Conservation (phyloP, 1,140 invertebrate species). For the Schlechtendalia chinensis region DNA sequence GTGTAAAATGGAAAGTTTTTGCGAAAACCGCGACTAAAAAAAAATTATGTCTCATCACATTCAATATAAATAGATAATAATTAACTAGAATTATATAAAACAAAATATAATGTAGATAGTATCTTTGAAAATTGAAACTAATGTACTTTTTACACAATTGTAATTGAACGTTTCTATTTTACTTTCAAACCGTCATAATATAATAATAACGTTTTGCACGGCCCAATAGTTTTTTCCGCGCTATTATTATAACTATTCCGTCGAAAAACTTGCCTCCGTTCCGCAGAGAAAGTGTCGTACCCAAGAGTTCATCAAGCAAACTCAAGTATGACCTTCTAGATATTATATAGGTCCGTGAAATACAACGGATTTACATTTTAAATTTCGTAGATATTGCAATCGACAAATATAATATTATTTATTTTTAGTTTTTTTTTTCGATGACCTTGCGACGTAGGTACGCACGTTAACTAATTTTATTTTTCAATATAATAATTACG, state of each 20-base stretch:
- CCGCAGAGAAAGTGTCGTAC: slow-evolving; percentile 14
- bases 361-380: neutral
- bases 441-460: too few relatives aligned
- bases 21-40: too few relatives aligned
- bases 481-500: too few relatives aligned
- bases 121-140: slow-evolving; percentile 15
- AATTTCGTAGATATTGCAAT: neutral
- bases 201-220: slow-evolving; percentile 36
- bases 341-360: neutral
- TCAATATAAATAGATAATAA: neutral
- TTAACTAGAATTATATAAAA: neutral
- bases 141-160: slow-evolving; percentile 8
- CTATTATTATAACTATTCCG: slow-evolving; percentile 27
- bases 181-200: slow-evolving; percentile 12
- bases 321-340: slow-evolving; percentile 24
- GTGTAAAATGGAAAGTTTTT: too few relatives aligned
- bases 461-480: too few relatives aligned
- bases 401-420: neutral
- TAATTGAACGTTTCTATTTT: slow-evolving; percentile 19
- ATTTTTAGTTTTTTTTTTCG: neutral
- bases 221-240: slow-evolving; percentile 16
- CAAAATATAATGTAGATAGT: neutral
- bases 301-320: slow-evolving; percentile 18
- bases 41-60: too few relatives aligned
- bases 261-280: slow-evolving; percentile 1